Evolutionary conservation across 2,888 invertebrate species (phyloP), one percentile per base, ranked within the genome.

Genomic region (Drosophila dives): DNA sequence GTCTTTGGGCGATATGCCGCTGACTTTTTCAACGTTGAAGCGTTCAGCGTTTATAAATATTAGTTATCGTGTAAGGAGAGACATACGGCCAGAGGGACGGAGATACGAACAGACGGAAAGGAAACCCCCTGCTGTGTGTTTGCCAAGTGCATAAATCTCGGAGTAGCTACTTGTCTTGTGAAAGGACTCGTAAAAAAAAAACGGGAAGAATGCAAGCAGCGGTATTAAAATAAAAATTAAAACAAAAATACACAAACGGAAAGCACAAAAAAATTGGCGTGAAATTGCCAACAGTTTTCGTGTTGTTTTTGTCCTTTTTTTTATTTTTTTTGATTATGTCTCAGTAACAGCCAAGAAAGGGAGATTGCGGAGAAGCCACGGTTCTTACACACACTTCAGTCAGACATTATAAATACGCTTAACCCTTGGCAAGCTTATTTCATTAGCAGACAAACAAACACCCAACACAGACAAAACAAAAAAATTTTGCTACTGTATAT

Each of bases 231-330:
- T 83, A 77, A 83, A 89, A 76, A 90, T 81, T 82, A 88, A 83
- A 80, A 89, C 73, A 88, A 77, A 59, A 56, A 40, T 54, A 67
- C 50, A 26, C 17, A 68, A 59, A 53, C 50, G 17, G 65, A 69
- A 67, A 59, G 42, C 56, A 69, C 54, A 60, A 80, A 90, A 85
- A 88, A 91, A 90, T 92, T 92, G 92, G 92, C 92, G 92, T 92
- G 92, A 92, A 92, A 92, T 92, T 91, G 92, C 91, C 91, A 79
- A 88, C 83, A 79, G 90, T 86, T 85, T 86, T 87, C 81, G 70
- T 70, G 63, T 53, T 53, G 26, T 38, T 42, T 17, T 20, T 40
- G 29, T 29, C 29, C 2, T 29, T 29, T 51, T 49, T 2, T 17
- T 7, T 45, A 3, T 26, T 48, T 23, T 70, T 63, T 66, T 10